Evolutionary conservation across 2,797 vertebrate genomes (phyloP).

Genomic region (Trichosurus vulpecula): DNA sequence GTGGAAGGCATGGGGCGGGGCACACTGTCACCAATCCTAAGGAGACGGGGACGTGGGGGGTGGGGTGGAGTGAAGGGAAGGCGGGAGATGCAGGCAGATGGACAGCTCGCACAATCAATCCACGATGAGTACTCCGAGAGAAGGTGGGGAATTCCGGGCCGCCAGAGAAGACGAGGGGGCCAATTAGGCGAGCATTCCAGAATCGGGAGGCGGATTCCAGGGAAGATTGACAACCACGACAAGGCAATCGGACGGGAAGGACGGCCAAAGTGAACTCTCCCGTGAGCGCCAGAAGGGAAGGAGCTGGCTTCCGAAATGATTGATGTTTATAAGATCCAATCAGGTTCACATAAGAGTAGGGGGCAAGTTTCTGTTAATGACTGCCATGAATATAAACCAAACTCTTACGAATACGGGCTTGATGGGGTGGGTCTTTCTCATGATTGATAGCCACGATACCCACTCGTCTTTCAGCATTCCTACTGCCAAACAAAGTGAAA

Average conservation of each 20-base stretch:
- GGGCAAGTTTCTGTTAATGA: conserved; percentile 57
- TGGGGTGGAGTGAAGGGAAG: too few relatives aligned
- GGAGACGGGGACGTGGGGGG: neutral
- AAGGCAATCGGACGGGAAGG: conserved; percentile 50
- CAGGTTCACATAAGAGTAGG: neutral
- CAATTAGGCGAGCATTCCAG: conserved; percentile 57
- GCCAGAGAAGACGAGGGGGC: conserved; percentile 5
- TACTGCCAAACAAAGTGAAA: conserved; percentile 53
- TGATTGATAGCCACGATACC: conserved; percentile 49
- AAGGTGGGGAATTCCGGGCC: conserved; percentile 43
- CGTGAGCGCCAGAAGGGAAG: neutral
- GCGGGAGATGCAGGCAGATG: conserved; percentile 45
- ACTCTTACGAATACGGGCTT: neutral
- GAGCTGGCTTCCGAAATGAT: conserved; percentile 9
- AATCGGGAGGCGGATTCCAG: conserved; percentile 51
- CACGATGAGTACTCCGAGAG: neutral
- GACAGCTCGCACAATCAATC: conserved; percentile 57
- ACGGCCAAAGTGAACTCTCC: conserved; percentile 37
- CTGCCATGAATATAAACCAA: conserved; percentile 46
- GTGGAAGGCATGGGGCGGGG: neutral
- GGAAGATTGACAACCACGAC: conserved; percentile 37
- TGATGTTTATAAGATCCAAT: conserved; percentile 52
- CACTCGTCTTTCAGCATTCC: conserved; percentile 44
- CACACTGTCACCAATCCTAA: neutral
- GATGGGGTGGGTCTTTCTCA: conserved; percentile 34